Evolutionary conservation across 2,797 vertebrate species (phyloP).

Genomic region (Gouania willdenowi): DNA sequence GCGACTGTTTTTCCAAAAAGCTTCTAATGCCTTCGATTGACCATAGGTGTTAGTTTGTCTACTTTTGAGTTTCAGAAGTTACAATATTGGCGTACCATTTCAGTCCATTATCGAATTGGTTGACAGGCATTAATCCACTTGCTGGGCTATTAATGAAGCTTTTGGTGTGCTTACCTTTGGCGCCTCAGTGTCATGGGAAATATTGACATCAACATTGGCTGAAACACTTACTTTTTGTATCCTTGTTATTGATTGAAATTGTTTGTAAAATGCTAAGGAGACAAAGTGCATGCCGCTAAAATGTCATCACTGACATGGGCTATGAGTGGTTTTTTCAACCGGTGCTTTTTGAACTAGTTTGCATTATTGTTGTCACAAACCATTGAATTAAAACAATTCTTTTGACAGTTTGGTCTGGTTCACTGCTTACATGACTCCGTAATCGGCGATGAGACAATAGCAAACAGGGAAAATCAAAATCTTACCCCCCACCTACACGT

Average conservation of each 20-base stretch:
- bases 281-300: conserved; percentile 49
- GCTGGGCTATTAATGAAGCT: conserved; percentile 63
- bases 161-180: conserved; percentile 66
- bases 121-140: conserved; percentile 54
- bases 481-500: conserved; percentile 81
- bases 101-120: conserved; percentile 53
- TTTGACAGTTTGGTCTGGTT: conserved; percentile 86
- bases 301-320: conserved; percentile 33
- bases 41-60: conserved; percentile 30
- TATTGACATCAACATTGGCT: conserved; percentile 52
- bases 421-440: conserved; percentile 87
- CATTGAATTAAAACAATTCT: conserved; percentile 79
- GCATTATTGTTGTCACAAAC: conserved; percentile 67
- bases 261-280: too few species aligned
- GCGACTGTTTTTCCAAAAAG: too few species aligned
- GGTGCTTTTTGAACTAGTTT: conserved; percentile 52
- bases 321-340: conserved; percentile 25
- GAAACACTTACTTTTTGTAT: conserved; percentile 34
- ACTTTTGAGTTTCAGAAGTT: conserved; percentile 76
- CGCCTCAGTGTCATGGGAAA: conserved; percentile 60
- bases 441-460: conserved; percentile 84
- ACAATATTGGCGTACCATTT: conserved; percentile 44
- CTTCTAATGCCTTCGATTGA: too few species aligned
- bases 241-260: conserved; percentile 32
- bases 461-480: conserved; percentile 86